Evolutionary conservation across 2,888 invertebrate genomes (phyloP).

Genomic region (Muschampia plurimacula): DNA sequence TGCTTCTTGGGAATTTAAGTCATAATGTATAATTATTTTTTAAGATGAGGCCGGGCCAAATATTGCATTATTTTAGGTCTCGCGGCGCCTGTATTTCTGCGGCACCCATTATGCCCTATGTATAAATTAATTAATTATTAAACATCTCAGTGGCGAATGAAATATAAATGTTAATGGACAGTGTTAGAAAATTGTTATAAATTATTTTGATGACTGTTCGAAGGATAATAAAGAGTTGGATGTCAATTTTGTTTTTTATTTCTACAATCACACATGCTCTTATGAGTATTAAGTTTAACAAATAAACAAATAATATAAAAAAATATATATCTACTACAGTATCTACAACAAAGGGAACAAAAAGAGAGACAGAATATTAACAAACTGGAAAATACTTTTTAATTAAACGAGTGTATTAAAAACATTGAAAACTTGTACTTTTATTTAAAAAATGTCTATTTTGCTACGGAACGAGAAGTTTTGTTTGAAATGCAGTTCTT

Average conservation of each 20-base stretch:
- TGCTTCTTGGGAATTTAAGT: slow-evolving; percentile 72
- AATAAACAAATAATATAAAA: too few relatives aligned
- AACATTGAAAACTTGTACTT: too few relatives aligned
- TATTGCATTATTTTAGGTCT: slow-evolving; percentile 83
- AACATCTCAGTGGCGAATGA: slow-evolving; percentile 84
- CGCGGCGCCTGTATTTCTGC: slow-evolving; percentile 73
- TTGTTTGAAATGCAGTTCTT: too few relatives aligned
- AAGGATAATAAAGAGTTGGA: slow-evolving; percentile 87
- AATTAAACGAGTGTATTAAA: too few relatives aligned
- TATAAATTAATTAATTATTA: slow-evolving; percentile 73
- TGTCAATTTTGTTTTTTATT: slow-evolving; percentile 76
- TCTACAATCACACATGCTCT: slow-evolving; percentile 31
- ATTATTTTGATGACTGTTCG: slow-evolving; percentile 87
- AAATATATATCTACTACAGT: too few relatives aligned
- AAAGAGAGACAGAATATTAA: too few relatives aligned
- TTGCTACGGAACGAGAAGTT: too few relatives aligned
- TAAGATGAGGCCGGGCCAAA: slow-evolving; percentile 85
- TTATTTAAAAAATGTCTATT: too few relatives aligned
- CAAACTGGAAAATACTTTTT: too few relatives aligned
- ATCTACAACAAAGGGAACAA: too few relatives aligned
- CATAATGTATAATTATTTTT: slow-evolving; percentile 82
- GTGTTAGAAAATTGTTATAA: slow-evolving; percentile 87
- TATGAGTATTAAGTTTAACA: not conserved
- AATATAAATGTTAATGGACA: slow-evolving; percentile 84
- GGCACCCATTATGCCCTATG: slow-evolving; percentile 74